These are phyloP conservation scores for Agrotis ipsilon DNA, from an alignment of 2,888 invertebrate genomes.

Conservation along the genomic window DNA sequence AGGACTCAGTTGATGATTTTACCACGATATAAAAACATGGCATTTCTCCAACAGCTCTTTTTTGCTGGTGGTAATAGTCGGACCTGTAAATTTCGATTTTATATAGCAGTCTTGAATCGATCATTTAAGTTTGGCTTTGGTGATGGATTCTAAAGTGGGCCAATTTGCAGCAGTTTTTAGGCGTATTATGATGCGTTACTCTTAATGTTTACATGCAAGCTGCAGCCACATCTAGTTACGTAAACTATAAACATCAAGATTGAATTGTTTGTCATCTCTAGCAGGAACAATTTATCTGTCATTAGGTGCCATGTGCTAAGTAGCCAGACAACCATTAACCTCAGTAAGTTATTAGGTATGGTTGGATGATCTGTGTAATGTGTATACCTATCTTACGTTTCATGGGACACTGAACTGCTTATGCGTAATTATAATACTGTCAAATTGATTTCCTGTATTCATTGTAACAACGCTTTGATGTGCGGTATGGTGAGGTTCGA, in stretches of 20 bases:
- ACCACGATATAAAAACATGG: too few relatives aligned
- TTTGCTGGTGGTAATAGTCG: too few relatives aligned
- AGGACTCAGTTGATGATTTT: too few relatives aligned
- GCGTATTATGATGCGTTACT: neutral
- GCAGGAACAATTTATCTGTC: constrained; percentile 42
- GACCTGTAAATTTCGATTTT: too few relatives aligned
- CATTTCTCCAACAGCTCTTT: too few relatives aligned
- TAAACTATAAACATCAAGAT: constrained; percentile 18
- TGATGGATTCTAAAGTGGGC: too few relatives aligned
- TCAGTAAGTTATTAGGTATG: constrained; percentile 71
- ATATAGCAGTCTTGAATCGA: too few relatives aligned
- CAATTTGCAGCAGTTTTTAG: too few relatives aligned
- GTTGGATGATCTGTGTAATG: constrained; percentile 76
- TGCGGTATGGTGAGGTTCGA: neutral
- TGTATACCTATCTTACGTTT: constrained; percentile 57
- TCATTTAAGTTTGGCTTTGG: too few relatives aligned
- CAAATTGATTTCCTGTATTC: constrained; percentile 56
- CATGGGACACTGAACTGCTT: constrained; percentile 65
- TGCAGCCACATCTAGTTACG: neutral
- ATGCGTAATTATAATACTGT: constrained; percentile 31
- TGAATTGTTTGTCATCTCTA: constrained; percentile 39
- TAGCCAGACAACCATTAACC: constrained; percentile 47
- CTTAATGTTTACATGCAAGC: neutral
- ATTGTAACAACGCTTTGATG: neutral
- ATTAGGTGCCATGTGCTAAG: constrained; percentile 52